These are phyloP conservation scores for Azemiops feae DNA, from an alignment of 2,113 vertebrate species.

Conservation along the genomic window DNA sequence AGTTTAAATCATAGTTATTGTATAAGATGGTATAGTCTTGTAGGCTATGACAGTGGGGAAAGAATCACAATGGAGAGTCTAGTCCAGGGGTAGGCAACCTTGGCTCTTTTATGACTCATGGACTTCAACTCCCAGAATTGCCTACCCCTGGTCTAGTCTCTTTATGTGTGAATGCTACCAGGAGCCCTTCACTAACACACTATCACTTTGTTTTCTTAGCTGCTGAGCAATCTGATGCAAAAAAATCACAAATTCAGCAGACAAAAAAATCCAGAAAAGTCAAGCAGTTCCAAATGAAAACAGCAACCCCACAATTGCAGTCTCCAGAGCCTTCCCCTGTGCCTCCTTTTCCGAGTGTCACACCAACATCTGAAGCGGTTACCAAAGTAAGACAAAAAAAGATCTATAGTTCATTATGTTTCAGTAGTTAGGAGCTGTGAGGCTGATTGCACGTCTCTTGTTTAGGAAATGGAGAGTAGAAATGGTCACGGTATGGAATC, in stretches of 20 bases:
- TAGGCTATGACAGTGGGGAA: background rate
- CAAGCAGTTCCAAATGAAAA: constrained; percentile 65
- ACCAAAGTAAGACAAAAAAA: constrained; percentile 69
- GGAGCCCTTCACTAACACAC: background rate
- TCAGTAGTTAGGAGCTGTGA: background rate
- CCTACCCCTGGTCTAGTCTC: no score
- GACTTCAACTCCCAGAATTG: no score
- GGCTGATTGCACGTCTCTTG: background rate
- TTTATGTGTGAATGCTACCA: background rate
- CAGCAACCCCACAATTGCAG: constrained; percentile 55
- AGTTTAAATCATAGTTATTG: background rate
- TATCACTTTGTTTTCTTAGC: constrained; percentile 47
- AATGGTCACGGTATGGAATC: background rate
- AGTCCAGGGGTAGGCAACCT: no score
- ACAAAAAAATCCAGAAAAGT: constrained; percentile 66
- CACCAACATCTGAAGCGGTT: constrained; percentile 58
- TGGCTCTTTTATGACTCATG: no score
- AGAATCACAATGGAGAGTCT: background rate
- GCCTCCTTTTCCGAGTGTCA: constrained; percentile 46
- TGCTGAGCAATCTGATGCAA: constrained; percentile 33
- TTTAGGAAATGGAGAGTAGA: background rate
- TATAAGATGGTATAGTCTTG: background rate
- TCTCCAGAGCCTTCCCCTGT: constrained; percentile 42
- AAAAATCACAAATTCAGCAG: constrained; percentile 41
- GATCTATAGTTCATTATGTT: background rate